phyloP scores from a whole-genome alignment of 2,888 invertebrate genomes.

The Dugesia japonica region DNA sequence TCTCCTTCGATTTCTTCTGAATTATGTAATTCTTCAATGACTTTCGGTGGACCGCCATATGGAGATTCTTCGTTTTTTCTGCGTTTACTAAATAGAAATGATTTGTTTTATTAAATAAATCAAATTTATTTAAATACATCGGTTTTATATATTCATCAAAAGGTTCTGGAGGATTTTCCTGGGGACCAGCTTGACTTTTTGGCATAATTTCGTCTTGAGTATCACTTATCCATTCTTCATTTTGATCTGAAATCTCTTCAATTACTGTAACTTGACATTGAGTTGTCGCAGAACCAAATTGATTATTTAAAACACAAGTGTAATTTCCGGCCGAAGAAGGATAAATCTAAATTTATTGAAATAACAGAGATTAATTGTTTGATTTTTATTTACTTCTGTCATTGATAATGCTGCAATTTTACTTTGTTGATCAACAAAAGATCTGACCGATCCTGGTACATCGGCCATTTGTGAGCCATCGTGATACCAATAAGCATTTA shows the following conservation, averaged over 20 bases:
- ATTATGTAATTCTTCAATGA: conserved; percentile 33
- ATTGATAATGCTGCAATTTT: conserved; percentile 13
- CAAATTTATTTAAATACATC: background rate
- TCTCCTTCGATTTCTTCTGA: conserved; percentile 29
- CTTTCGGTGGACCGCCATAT: conserved; percentile 30
- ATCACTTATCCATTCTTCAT: conserved; percentile 6
- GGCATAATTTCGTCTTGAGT: background rate
- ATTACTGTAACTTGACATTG: background rate
- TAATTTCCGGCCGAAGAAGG: background rate
- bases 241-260: background rate
- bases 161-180: background rate
- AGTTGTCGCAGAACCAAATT: background rate
- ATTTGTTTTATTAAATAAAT: background rate
- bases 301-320: background rate
- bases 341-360: background rate
- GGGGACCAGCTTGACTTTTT: background rate
- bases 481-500: background rate
- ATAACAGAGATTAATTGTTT: no score
- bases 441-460: background rate
- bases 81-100: background rate
- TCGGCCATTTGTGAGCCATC: background rate
- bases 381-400: background rate
- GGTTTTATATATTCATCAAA: background rate
- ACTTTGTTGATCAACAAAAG: background rate
- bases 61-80: conserved; percentile 7